phyloP scores from a whole-genome alignment of 2,888 invertebrate species.

The Mesodorylaimus sp. region DNA sequence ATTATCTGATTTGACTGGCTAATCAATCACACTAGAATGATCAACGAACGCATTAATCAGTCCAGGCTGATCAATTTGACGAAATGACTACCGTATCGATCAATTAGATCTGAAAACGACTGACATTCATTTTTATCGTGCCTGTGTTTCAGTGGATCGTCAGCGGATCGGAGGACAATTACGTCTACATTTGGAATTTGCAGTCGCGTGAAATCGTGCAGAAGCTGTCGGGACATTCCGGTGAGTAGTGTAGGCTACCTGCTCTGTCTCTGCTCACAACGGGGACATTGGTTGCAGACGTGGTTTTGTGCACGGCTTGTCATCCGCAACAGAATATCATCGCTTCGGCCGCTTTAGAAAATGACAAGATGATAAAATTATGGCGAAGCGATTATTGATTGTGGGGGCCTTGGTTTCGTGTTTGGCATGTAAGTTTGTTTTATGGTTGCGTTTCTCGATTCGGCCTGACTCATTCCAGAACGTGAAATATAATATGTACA shows the following conservation, averaged over 20 bases:
- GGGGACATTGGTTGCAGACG: constrained; percentile 39
- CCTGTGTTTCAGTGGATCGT: constrained; percentile 73
- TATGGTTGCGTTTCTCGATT: too few relatives aligned
- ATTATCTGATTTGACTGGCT: too few relatives aligned
- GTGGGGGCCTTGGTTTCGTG: too few relatives aligned
- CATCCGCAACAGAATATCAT: constrained; percentile 98
- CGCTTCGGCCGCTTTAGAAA: constrained; percentile 91
- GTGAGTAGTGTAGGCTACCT: constrained; percentile 33
- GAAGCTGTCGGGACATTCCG: constrained; percentile 84
- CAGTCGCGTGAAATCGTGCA: constrained; percentile 99
- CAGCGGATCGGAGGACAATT: constrained; percentile 95
- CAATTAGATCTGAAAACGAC: too few relatives aligned
- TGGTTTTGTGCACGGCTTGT: constrained; percentile 90
- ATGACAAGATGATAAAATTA: constrained; percentile 93
- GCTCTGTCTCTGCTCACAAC: not conserved
- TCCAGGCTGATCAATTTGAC: too few relatives aligned
- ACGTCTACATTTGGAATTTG: constrained; percentile 98
- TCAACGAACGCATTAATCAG: too few relatives aligned
- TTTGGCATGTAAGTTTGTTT: too few relatives aligned
- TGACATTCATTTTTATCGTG: constrained; percentile 4
- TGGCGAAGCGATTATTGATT: constrained; percentile 65
- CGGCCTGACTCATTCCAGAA: too few relatives aligned
- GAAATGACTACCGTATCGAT: too few relatives aligned
- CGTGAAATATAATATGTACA: too few relatives aligned
- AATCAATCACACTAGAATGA: too few relatives aligned